Conservation (phyloP, 2,888 invertebrate species). For the Euphydryas editha region DNA sequence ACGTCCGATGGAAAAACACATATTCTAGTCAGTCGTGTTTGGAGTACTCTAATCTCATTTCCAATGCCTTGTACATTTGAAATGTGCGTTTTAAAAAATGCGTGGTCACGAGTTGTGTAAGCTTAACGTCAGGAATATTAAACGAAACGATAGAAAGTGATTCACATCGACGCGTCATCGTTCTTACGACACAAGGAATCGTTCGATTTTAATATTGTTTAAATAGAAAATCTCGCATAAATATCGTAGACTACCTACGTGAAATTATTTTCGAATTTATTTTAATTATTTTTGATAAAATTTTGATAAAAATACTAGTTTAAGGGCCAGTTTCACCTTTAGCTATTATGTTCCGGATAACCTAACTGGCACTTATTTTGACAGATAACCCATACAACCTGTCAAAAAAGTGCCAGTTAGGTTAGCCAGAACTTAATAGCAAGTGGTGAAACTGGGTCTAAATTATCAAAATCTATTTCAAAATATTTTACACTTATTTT, state of each 20-base stretch:
- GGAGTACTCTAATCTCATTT: background rate
- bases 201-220: background rate
- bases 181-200: conserved; percentile 4
- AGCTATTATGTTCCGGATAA: too few species aligned
- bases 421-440: too few species aligned
- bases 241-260: background rate
- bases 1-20: background rate
- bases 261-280: too few species aligned
- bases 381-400: too few species aligned
- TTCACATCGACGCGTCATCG: conserved; percentile 1
- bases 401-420: too few species aligned
- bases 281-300: too few species aligned
- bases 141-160: conserved; percentile 6
- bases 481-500: too few species aligned
- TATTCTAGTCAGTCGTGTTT: background rate
- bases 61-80: background rate
- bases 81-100: conserved; percentile 5
- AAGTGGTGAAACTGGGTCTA: too few species aligned
- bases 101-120: conserved; percentile 9
- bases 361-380: too few species aligned
- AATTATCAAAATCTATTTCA: too few species aligned
- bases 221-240: background rate
- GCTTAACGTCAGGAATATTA: conserved; percentile 5
- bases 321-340: too few species aligned
- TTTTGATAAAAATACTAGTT: too few species aligned